Base-by-base conservation (phyloP, 2,888 invertebrate species). In the Cephus pulcher region DNA sequence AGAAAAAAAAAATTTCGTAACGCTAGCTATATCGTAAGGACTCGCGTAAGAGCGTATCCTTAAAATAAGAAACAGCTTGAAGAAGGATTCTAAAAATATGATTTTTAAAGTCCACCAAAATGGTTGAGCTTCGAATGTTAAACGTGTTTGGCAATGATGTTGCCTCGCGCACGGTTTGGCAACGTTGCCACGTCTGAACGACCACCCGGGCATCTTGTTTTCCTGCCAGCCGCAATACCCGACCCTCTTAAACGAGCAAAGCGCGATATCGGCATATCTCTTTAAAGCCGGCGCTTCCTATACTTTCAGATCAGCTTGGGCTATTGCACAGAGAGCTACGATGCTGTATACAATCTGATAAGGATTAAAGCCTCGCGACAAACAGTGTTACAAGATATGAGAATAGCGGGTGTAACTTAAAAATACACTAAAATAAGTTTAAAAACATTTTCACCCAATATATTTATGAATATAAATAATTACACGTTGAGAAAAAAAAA, bases 231-330 rank as follows among this genome's bases (percentile, higher is more conserved):
- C 75, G 79, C 75, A 78, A 83, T 68, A 79, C 81, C 71, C 76
- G 74, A 74, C 34, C 69, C 77, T 76, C 76, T 86, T 82, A 86
- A 84, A 82, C 82, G 76, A 76, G 81, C 74, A 33, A 32, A 75
- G 71, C 74, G 79, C 82, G 87, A 87, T 85, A 87, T 82, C 77
- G 75, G 69, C 78, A 82, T 86, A 87, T 87, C 86, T 79, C 82
- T 83, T 86, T 83, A 86, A 86, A 83, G 76, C 74, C 35, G 35
- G 73, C 32, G 56, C 56, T 56, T 56, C 56, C 56, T 23, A 56
- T 2, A 23, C 56, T 23, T 56, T 56, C 23, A 1, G 23, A 56
- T 56, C 23, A 56, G 56, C 56, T 56, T 56, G 6, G 23, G 34
- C 34, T 2, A 9, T 23, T 35, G 12, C 1, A 56, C 15, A 23